Evolutionary conservation across 2,888 invertebrate species (phyloP).

Genomic region (Holacanthella duospinosa): DNA sequence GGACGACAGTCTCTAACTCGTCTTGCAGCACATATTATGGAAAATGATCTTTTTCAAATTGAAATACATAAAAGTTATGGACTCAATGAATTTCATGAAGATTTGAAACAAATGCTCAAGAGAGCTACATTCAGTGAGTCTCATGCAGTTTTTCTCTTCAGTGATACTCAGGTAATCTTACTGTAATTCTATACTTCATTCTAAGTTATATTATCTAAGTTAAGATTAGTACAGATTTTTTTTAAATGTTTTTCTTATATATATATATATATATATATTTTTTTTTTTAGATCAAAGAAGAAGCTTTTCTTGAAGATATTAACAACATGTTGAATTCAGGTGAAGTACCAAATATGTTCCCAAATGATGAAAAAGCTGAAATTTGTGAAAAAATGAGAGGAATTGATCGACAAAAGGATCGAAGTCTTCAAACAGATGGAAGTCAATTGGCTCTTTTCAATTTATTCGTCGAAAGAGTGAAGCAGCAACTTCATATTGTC

Average conservation of each 20-base stretch:
- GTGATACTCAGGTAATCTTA: slow-evolving; percentile 71
- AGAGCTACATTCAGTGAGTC: slow-evolving; percentile 74
- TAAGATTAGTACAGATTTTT: not conserved
- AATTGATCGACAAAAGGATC: slow-evolving; percentile 77
- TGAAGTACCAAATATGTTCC: slow-evolving; percentile 83
- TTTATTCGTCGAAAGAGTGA: slow-evolving; percentile 74
- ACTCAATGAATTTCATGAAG: slow-evolving; percentile 78
- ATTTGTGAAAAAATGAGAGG: slow-evolving; percentile 82
- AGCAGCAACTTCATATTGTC: slow-evolving; percentile 81
- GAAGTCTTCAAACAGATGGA: slow-evolving; percentile 74
- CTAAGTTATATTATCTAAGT: no score
- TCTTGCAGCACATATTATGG: slow-evolving; percentile 83
- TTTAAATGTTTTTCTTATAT: not conserved
- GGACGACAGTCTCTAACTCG: slow-evolving; percentile 84
- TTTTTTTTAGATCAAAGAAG: slow-evolving; percentile 67
- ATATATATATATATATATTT: not conserved
- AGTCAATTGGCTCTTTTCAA: slow-evolving; percentile 81
- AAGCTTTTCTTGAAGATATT: slow-evolving; percentile 83
- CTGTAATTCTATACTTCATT: not conserved
- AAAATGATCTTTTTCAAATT: slow-evolving; percentile 72
- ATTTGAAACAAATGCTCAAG: slow-evolving; percentile 67
- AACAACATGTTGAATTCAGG: slow-evolving; percentile 86
- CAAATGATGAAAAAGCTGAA: slow-evolving; percentile 74
- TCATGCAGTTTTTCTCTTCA: slow-evolving; percentile 79
- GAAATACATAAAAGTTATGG: slow-evolving; percentile 72